Base-by-base conservation (phyloP, 2,797 vertebrate species). In the Pyrrhura leucotis region DNA sequence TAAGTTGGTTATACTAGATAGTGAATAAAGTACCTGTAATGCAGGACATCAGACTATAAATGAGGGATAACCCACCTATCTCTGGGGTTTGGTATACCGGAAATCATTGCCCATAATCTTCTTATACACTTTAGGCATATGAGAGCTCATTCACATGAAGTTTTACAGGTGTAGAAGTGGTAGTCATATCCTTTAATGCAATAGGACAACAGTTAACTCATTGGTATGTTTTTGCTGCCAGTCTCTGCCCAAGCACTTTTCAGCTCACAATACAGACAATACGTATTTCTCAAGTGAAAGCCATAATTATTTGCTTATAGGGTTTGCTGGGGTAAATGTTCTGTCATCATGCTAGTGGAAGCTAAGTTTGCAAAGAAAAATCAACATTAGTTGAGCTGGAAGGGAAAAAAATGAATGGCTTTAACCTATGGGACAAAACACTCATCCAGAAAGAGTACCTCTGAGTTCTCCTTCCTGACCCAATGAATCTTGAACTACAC, bases 391-490 rank as follows among this genome's bases (percentile, higher is more conserved):
- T 21, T 25, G 33, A 8, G 22, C 25, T 66, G 47, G 11, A 72
- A 26, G 14, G 21, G 14, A 19, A 33, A 84, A 66, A 74, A 78
- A 45, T 14, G 0, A 53, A 50, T 42, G 0, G 14, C 11, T 63
- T 13, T 47, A 67, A 74, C 22, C 18, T 39, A 22, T 7, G 20
- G 58, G 17, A 48, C 37, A 72, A 67, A 58, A 21, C 12, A 10
- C 4, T 78, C 66, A 6, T 0, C 21, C 1, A 4, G 37, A 65
- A 89, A 67, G 51, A 53, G 37, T 28, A 19, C 4, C 54, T 29
- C 31, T 44, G 35, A 71, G 19, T n/a, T 95, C 12, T 73, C 16
- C 25, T 71, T 91, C 15, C 15, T 74, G 18, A 50, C 56, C n/a
- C 33, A 76, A 8, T 1, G 1, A 21, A 59, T 83, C 61, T 56